These are phyloP conservation scores for Oligia fasciuncula DNA, from an alignment of 2,888 invertebrate genomes.

Conservation along the genomic window DNA sequence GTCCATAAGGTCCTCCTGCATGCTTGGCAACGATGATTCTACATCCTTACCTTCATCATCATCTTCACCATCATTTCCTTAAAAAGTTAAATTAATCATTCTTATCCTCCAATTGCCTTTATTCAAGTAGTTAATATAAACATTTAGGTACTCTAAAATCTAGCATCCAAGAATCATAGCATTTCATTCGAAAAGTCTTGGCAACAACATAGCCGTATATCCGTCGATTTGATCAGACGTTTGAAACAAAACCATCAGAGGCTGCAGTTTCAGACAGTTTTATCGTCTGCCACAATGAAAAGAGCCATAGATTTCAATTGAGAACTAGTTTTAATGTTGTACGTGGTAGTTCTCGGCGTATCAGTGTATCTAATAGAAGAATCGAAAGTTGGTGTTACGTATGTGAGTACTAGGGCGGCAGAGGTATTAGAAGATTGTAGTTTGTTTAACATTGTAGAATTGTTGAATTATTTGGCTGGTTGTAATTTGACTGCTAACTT, in stretches of 20 bases:
- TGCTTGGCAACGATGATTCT: not conserved
- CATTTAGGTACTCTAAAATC: not conserved
- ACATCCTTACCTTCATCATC: no score
- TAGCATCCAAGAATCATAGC: not conserved
- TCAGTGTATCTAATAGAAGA: constrained; percentile 25
- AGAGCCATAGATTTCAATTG: constrained; percentile 54
- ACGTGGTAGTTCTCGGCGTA: constrained; percentile 33
- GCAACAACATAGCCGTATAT: constrained; percentile 29
- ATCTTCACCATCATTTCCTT: no score
- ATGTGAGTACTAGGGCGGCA: constrained; percentile 33
- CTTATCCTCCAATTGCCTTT: no score
- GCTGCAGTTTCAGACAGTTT: constrained; percentile 54
- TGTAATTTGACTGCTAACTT: not conserved
- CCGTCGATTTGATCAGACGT: constrained; percentile 47
- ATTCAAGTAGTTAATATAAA: not conserved
- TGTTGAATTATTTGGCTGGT: not conserved
- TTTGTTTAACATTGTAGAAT: not conserved
- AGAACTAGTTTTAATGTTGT: constrained; percentile 56
- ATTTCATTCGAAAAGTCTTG: constrained; percentile 25
- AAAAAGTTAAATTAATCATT: not conserved
- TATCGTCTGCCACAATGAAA: constrained; percentile 54
- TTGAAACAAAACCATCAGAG: constrained; percentile 54
- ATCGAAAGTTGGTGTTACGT: constrained; percentile 31
- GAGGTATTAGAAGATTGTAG: constrained; percentile 3
- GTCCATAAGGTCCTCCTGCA: not conserved